These are phyloP conservation scores for Trichonephila clavipes DNA, from an alignment of 1,140 invertebrate genomes.

Conservation along the genomic window DNA sequence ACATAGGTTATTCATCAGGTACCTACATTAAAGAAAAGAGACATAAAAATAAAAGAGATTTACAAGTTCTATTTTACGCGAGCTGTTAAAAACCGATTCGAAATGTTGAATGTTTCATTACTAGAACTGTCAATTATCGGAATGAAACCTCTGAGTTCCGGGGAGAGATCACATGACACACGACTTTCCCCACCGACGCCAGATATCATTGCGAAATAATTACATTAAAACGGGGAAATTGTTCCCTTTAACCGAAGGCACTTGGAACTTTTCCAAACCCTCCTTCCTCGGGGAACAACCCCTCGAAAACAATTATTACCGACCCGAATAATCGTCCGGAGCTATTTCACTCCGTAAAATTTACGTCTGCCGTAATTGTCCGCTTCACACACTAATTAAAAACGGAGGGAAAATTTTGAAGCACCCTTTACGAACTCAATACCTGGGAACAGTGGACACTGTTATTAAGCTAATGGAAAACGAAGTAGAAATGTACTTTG, in stretches of 20 bases:
- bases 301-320: conserved; percentile 30
- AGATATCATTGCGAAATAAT: conserved; percentile 33
- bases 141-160: conserved; percentile 9
- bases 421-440: neutral
- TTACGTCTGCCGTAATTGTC: conserved; percentile 15
- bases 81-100: conserved; percentile 1
- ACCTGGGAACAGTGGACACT: neutral
- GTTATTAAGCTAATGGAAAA: conserved; percentile 36
- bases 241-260: neutral
- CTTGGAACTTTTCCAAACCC: neutral
- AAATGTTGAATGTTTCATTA: conserved; percentile 14
- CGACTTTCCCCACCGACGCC: neutral
- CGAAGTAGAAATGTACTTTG: neutral
- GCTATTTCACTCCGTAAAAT: conserved; percentile 19
- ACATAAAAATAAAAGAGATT: neutral
- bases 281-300: neutral
- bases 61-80: neutral
- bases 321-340: neutral
- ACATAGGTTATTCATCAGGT: no score
- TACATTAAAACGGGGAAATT: conserved; percentile 17
- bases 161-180: neutral
- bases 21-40: neutral
- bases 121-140: neutral
- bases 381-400: conserved; percentile 10
- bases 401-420: neutral